Conservation (phyloP, 2,113 vertebrate genomes). For the Pituophis catenifer region DNA sequence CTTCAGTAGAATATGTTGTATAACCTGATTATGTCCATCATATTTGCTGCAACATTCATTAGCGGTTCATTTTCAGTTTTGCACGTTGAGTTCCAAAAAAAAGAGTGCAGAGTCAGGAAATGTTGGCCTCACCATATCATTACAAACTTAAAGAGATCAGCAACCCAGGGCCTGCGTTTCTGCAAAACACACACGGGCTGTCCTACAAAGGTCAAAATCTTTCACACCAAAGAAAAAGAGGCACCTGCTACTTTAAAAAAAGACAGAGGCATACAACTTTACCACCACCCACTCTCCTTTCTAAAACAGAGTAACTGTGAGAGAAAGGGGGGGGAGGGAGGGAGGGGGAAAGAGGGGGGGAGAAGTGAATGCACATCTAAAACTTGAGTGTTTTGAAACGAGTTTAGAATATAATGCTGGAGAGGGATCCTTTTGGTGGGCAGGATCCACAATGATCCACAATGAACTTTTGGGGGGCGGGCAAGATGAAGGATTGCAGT, state of each 20-base stretch:
- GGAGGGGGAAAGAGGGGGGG: no score
- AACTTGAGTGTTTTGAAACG: background rate
- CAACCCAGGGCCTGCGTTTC: background rate
- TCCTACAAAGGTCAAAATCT: background rate
- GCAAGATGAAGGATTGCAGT: background rate
- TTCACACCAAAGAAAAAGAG: background rate
- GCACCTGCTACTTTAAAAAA: background rate
- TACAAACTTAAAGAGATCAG: background rate
- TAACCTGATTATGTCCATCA: background rate
- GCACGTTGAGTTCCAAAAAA: background rate
- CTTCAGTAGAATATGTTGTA: background rate
- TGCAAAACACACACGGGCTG: background rate
- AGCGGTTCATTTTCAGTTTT: background rate
- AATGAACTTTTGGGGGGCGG: background rate
- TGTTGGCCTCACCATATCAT: background rate
- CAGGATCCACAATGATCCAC: background rate
- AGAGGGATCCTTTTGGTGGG: background rate
- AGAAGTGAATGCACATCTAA: background rate
- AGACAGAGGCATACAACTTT: background rate
- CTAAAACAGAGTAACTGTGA: background rate
- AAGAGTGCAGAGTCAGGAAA: background rate
- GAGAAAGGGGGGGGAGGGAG: background rate
- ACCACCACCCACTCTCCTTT: background rate
- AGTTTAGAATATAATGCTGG: background rate
- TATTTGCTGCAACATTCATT: background rate